Evolutionary conservation across 2,797 vertebrate genomes (phyloP).

Genomic region (Numenius phaeopus): DNA sequence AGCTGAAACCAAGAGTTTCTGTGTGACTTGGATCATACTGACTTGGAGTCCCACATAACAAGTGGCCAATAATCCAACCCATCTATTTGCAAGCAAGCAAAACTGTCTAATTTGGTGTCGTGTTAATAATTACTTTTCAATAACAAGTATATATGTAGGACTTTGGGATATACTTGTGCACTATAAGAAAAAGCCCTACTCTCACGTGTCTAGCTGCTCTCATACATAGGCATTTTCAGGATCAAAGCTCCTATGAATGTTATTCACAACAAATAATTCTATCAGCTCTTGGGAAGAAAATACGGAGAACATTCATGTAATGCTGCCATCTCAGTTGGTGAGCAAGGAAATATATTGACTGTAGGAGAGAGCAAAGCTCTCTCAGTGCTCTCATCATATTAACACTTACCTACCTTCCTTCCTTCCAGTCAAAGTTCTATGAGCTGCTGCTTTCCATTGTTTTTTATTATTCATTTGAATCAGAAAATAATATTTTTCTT

Average conservation of each 20-base stretch:
- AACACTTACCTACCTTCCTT: constrained; percentile 22
- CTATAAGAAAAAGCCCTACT: neutral
- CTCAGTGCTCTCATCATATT: neutral
- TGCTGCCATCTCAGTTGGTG: constrained; percentile 32
- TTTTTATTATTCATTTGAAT: constrained; percentile 67
- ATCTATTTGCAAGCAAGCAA: neutral
- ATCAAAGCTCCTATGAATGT: constrained; percentile 31
- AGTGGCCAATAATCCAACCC: neutral
- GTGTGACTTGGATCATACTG: neutral
- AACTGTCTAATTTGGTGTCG: neutral
- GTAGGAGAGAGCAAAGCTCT: constrained; percentile 35
- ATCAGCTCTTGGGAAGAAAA: constrained; percentile 53
- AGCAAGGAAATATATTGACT: constrained; percentile 21
- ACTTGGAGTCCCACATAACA: neutral
- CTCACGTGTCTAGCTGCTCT: constrained; percentile 6
- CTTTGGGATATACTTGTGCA: neutral
- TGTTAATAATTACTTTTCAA: neutral
- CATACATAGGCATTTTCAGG: constrained; percentile 23
- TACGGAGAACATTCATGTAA: constrained; percentile 7
- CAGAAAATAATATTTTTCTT: constrained; percentile 58
- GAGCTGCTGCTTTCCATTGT: constrained; percentile 38
- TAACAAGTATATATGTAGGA: neutral
- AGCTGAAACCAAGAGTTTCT: neutral
- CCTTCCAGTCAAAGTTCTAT: constrained; percentile 41
- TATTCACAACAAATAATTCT: constrained; percentile 59